Conservation (phyloP, 2,888 invertebrate genomes). For the Ophion slaviceki region DNA sequence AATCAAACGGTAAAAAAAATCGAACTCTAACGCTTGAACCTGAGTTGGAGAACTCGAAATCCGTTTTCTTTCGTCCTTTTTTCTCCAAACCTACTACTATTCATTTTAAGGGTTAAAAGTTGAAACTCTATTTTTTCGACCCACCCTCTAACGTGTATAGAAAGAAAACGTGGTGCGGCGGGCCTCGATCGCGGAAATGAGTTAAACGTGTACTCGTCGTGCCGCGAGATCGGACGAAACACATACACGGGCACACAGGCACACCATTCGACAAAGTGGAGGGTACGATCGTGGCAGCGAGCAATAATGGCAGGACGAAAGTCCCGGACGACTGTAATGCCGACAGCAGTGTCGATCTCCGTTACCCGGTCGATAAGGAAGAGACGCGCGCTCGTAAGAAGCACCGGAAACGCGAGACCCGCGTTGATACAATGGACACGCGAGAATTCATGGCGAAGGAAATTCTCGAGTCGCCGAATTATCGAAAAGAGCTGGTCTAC, state of each 20-base stretch:
- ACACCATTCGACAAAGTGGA: constrained; percentile 71
- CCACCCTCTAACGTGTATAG: background rate
- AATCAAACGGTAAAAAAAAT: too few relatives aligned
- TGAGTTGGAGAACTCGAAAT: too few relatives aligned
- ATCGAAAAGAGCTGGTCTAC: constrained; percentile 74
- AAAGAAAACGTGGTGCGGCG: constrained; percentile 3
- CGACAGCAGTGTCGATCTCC: constrained; percentile 56
- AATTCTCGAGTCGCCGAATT: constrained; percentile 67
- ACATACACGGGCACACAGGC: background rate
- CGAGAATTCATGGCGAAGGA: constrained; percentile 68
- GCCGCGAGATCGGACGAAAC: background rate
- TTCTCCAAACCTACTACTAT: background rate
- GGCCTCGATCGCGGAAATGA: constrained; percentile 21
- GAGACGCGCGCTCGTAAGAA: constrained; percentile 55
- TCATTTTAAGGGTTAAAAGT: background rate
- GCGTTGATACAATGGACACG: constrained; percentile 34
- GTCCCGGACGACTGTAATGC: constrained; percentile 69
- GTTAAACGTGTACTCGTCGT: background rate
- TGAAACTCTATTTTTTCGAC: background rate
- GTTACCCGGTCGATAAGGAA: constrained; percentile 5
- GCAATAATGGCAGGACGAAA: constrained; percentile 76
- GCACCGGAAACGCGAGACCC: background rate
- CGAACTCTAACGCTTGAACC: too few relatives aligned
- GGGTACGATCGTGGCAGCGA: constrained; percentile 74
- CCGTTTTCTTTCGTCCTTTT: background rate